Percentiles rank a stretch among this genome's conserved stretches.
phyloP scores from a whole-genome alignment of 2,888 invertebrate species.

The Dusona sp. region DNA sequence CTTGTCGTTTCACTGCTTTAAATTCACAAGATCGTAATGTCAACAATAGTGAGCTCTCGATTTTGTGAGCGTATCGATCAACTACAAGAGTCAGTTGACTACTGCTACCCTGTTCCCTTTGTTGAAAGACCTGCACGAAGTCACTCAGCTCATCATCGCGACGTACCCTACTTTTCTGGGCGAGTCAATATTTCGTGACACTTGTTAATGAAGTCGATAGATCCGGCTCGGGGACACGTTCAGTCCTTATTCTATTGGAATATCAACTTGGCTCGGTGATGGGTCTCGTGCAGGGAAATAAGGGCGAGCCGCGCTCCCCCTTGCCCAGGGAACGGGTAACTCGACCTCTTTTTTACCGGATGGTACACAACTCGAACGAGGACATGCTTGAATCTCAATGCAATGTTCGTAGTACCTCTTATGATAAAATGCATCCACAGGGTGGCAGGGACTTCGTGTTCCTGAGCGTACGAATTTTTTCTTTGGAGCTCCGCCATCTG shows the following conservation, averaged over 20 bases:
- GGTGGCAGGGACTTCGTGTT: background rate
- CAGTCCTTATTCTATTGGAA: constrained; percentile 71
- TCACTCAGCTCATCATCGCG: constrained; percentile 15
- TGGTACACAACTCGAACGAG: constrained; percentile 29
- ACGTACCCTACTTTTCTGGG: constrained; percentile 78
- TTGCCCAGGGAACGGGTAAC: constrained; percentile 26
- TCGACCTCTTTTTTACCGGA: constrained; percentile 34
- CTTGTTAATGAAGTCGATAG: constrained; percentile 82
- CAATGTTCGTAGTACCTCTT: background rate
- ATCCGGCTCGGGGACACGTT: constrained; percentile 59
- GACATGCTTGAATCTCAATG: constrained; percentile 36
- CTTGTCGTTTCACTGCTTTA: background rate
- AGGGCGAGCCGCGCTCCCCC: constrained; percentile 19
- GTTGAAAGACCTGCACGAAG: constrained; percentile 9
- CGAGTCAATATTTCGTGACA: constrained; percentile 83
- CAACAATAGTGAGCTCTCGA: background rate
- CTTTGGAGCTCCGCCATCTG: background rate
- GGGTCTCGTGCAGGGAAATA: constrained; percentile 43
- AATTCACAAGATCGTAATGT: background rate
- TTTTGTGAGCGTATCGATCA: background rate
- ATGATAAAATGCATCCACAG: background rate
- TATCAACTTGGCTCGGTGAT: constrained; percentile 70
- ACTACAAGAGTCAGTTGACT: background rate
- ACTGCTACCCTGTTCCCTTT: background rate
- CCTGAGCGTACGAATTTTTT: background rate